Evolutionary conservation across 2,797 vertebrate species (phyloP).

Genomic region (Iguana delicatissima): DNA sequence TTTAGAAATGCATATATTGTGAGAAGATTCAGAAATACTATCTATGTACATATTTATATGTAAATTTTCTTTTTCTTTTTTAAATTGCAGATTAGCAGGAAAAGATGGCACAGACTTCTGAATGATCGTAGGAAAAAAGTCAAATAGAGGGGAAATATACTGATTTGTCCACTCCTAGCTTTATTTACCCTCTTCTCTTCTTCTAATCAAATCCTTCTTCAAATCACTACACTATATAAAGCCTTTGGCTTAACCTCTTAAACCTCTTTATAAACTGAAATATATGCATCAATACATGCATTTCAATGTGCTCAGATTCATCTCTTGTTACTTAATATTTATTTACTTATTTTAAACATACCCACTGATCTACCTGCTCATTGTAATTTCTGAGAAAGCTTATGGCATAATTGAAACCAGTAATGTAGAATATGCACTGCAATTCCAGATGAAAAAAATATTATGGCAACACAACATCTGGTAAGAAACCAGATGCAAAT

Average conservation of each 20-base stretch:
- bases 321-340: background rate
- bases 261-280: conserved; percentile 9
- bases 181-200: background rate
- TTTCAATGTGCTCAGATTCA: background rate
- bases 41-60: background rate
- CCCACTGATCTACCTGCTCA: background rate
- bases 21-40: background rate
- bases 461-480: background rate
- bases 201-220: background rate
- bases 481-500: background rate
- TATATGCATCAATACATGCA: background rate
- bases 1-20: background rate
- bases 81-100: background rate
- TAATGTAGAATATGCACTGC: background rate
- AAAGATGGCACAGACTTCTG: background rate
- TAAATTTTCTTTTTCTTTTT: too few species aligned
- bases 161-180: background rate
- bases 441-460: background rate
- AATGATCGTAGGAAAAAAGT: background rate
- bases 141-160: background rate
- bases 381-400: background rate
- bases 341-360: background rate
- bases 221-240: background rate
- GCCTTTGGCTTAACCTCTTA: conserved; percentile 15
- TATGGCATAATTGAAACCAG: background rate